These are phyloP conservation scores for Leucoraja erinaceus DNA, from an alignment of 2,113 vertebrate species.

Conservation along the genomic window DNA sequence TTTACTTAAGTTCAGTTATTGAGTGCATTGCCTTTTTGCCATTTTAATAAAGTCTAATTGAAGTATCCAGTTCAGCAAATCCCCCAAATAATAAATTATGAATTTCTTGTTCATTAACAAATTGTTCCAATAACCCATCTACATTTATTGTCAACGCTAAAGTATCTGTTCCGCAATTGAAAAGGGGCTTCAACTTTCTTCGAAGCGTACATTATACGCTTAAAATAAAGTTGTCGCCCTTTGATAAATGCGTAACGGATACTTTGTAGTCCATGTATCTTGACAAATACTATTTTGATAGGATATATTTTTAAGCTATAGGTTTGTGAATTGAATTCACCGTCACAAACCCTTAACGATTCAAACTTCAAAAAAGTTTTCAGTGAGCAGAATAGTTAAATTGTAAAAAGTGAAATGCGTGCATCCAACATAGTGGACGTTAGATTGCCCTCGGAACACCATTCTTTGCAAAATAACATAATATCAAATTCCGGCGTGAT, in stretches of 20 bases:
- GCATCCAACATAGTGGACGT: no score
- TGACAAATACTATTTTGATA: background rate
- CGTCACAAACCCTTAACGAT: background rate
- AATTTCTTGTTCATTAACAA: background rate
- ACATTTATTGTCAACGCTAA: background rate
- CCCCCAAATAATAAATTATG: background rate
- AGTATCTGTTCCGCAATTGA: no score
- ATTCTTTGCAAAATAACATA: background rate
- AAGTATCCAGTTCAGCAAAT: background rate
- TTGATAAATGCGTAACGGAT: no score
- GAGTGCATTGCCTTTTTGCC: background rate
- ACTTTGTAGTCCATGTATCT: no score
- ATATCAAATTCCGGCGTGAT: background rate
- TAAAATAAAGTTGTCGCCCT: no score
- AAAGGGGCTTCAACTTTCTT: background rate
- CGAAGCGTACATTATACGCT: background rate
- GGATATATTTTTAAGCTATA: background rate
- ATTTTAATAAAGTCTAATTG: background rate
- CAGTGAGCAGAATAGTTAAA: background rate
- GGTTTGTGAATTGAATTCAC: background rate
- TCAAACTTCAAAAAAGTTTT: background rate
- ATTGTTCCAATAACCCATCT: background rate
- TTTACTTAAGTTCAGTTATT: slow-evolving; percentile 35
- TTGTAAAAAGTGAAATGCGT: no score
- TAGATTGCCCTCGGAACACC: background rate